Conservation (phyloP, 2,888 invertebrate species). For the Phengaris arion region DNA sequence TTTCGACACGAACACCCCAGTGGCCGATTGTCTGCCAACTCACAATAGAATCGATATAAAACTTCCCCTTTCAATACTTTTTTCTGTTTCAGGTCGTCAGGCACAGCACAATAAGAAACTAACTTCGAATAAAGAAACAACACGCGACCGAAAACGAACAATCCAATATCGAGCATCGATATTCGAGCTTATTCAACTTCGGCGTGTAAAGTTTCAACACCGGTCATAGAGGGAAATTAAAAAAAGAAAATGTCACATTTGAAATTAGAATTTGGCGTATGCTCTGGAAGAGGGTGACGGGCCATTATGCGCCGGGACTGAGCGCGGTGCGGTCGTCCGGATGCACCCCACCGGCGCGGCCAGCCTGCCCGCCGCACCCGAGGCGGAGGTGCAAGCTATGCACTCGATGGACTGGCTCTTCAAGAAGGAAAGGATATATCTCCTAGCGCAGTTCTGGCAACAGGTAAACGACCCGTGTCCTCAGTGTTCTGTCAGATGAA, state of each 20-base stretch:
- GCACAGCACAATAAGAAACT: constrained; percentile 60
- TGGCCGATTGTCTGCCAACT: constrained; percentile 65
- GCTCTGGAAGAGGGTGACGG: constrained; percentile 46
- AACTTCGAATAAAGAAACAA: constrained; percentile 47
- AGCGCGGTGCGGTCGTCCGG: constrained; percentile 72
- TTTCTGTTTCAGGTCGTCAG: constrained; percentile 70
- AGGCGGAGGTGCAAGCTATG: constrained; percentile 96
- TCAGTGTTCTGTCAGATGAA: constrained; percentile 5
- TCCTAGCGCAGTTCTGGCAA: constrained; percentile 97
- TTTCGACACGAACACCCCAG: constrained; percentile 74
- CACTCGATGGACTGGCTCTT: constrained; percentile 98
- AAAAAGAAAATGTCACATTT: constrained; percentile 47
- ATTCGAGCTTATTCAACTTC: constrained; percentile 27
- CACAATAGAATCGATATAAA: constrained; percentile 71
- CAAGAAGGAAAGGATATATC: constrained; percentile 96
- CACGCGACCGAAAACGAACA: constrained; percentile 58
- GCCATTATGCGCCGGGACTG: constrained; percentile 64
- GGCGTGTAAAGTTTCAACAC: constrained; percentile 33
- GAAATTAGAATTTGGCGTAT: constrained; percentile 45
- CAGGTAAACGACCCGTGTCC: constrained; percentile 82
- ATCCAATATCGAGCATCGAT: constrained; percentile 50
- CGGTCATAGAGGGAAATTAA: constrained; percentile 40
- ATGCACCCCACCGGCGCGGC: constrained; percentile 88
- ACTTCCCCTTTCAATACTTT: constrained; percentile 65
- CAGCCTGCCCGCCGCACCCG: constrained; percentile 87